Percentiles rank a stretch among this genome's conserved stretches.
phyloP scores from a whole-genome alignment of 1,140 invertebrate species.

The Atta cephalotes region DNA sequence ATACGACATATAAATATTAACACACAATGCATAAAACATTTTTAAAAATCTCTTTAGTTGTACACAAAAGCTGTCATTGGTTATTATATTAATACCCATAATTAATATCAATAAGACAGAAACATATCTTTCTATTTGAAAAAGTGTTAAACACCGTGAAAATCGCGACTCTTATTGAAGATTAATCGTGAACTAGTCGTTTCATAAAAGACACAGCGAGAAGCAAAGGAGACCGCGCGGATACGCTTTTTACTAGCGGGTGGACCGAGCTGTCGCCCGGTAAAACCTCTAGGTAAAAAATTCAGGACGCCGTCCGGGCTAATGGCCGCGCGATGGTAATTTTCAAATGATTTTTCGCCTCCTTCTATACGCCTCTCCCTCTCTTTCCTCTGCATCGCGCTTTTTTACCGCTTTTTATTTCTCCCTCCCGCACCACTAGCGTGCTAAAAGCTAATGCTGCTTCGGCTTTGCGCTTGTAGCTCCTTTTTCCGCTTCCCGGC shows the following conservation, averaged over 20 bases:
- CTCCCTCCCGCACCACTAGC: constrained; percentile 51
- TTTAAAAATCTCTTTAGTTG: background rate
- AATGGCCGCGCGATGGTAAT: constrained; percentile 81
- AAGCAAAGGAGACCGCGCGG: constrained; percentile 50
- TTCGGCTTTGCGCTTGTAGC: constrained; percentile 58
- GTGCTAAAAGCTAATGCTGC: constrained; percentile 82
- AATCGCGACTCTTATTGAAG: constrained; percentile 48
- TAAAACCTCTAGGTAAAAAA: constrained; percentile 76
- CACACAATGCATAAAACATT: background rate
- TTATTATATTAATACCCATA: background rate
- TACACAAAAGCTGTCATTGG: background rate
- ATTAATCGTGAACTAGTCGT: constrained; percentile 47
- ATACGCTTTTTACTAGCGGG: constrained; percentile 54
- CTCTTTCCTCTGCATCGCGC: constrained; percentile 2
- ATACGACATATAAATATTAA: background rate
- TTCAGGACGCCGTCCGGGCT: constrained; percentile 74
- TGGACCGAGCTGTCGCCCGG: constrained; percentile 49
- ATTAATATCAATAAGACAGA: background rate
- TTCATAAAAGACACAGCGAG: constrained; percentile 27
- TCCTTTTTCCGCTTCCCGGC: constrained; percentile 61
- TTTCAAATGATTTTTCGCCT: constrained; percentile 80
- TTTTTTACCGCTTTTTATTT: constrained; percentile 51
- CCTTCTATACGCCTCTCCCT: constrained; percentile 21
- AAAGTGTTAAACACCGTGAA: constrained; percentile 45
- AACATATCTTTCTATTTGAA: background rate